phyloP scores from a whole-genome alignment of 2,888 invertebrate species.

The Cephus pulcher region DNA sequence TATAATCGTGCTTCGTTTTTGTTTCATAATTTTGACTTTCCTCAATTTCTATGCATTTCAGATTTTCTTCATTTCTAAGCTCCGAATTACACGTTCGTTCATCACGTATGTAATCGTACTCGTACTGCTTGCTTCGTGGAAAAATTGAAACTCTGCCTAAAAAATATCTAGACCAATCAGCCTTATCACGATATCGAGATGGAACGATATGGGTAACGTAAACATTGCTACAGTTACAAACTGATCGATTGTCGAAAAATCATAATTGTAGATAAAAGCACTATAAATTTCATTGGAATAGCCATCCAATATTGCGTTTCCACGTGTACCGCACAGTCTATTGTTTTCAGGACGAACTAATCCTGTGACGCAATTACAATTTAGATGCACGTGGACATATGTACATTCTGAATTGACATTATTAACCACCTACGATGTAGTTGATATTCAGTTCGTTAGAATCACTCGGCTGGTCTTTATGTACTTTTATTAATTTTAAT shows the following conservation, averaged over 20 bases:
- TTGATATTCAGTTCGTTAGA: constrained; percentile 36
- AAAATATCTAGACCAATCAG: background rate
- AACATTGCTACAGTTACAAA: background rate
- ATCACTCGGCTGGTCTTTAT: constrained; percentile 24
- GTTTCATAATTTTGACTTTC: background rate
- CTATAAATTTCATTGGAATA: background rate
- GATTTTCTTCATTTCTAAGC: background rate
- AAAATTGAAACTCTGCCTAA: constrained; percentile 18
- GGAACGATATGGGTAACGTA: background rate
- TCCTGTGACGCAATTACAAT: background rate
- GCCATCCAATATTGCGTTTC: background rate
- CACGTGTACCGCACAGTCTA: background rate
- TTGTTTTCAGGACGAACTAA: background rate
- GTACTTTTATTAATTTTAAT: constrained; percentile 25
- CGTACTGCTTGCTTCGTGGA: constrained; percentile 22
- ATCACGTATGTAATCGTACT: constrained; percentile 1
- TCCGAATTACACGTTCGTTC: background rate
- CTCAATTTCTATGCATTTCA: background rate
- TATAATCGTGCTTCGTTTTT: background rate
- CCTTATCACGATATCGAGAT: background rate
- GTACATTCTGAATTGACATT: background rate
- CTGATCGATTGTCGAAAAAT: background rate
- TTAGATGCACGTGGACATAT: background rate
- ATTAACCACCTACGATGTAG: constrained; percentile 12
- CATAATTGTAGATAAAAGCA: background rate